These are phyloP conservation scores for Meteorus sp. DNA, from an alignment of 1,140 invertebrate genomes.

Conservation along the genomic window DNA sequence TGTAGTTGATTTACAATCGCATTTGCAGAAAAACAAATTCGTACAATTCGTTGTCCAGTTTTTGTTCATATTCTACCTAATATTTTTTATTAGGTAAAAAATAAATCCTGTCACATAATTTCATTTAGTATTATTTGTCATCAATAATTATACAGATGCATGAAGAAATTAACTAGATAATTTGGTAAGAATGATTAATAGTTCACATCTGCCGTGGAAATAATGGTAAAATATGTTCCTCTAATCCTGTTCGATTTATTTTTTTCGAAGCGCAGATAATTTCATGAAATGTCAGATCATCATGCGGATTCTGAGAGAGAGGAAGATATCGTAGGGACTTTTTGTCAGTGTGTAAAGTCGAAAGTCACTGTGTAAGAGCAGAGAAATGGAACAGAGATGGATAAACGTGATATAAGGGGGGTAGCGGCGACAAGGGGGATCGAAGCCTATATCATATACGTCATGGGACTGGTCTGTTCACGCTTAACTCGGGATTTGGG, in stretches of 20 bases:
- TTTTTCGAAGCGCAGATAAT: conserved; percentile 24
- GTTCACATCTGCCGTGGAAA: no score
- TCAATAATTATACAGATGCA: no score
- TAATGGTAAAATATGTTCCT: neutral
- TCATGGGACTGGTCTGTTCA: conserved; percentile 35
- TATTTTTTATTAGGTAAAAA: no score
- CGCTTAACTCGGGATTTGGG: conserved; percentile 51
- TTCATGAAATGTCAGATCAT: conserved; percentile 11
- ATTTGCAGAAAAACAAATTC: no score
- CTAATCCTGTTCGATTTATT: conserved; percentile 21
- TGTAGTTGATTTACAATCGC: no score
- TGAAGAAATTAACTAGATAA: no score
- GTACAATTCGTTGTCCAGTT: no score
- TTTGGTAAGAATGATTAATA: no score
- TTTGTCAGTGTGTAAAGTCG: conserved; percentile 5
- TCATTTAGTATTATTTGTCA: no score
- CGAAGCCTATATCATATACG: conserved; percentile 9
- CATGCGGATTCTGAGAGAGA: conserved; percentile 25
- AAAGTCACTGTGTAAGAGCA: conserved; percentile 1
- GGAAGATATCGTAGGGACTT: conserved; percentile 6
- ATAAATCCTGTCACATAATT: no score
- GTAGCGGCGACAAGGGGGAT: neutral
- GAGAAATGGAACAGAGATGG: neutral
- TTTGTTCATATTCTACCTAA: no score
- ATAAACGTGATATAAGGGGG: conserved; percentile 18